Evolutionary conservation across 2,797 vertebrate genomes (phyloP).

Genomic region (Sebastes taczanowskii): DNA sequence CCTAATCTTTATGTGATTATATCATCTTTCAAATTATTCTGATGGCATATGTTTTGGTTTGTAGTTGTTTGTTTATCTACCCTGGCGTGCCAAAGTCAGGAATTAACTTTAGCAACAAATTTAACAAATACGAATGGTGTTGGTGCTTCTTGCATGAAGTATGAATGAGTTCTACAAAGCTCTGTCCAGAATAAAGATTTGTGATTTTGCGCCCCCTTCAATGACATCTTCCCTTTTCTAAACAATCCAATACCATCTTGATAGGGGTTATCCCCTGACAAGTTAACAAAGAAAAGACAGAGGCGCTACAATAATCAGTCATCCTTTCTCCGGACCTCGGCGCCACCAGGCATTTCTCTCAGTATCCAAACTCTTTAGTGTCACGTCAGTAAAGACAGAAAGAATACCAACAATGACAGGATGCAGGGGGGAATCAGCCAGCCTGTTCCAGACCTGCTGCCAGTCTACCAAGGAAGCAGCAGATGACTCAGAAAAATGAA

Average conservation of each 20-base stretch:
- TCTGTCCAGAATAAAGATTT: neutral
- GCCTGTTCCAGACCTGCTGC: slow-evolving; percentile 35
- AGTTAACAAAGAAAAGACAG: neutral
- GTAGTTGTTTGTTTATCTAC: neutral
- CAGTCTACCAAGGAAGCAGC: slow-evolving; percentile 54
- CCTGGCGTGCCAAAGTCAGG: neutral
- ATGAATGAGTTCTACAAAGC: neutral
- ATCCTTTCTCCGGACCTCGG: neutral
- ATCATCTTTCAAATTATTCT: neutral
- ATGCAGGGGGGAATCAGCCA: slow-evolving; percentile 36
- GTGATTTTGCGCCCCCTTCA: neutral
- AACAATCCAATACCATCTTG: neutral
- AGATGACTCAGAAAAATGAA: slow-evolving; percentile 63
- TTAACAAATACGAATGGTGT: neutral
- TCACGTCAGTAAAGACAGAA: slow-evolving; percentile 5
- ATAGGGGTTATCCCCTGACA: neutral
- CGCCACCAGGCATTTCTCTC: neutral
- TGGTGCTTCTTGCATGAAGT: neutral
- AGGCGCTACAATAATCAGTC: neutral
- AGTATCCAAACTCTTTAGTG: neutral
- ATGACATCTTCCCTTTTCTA: neutral
- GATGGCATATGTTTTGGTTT: neutral
- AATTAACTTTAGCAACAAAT: neutral
- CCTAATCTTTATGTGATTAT: neutral
- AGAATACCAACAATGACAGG: slow-evolving; percentile 56